A percentile compares a stretch with the other conserved stretches of the same genome.
phyloP scores from a whole-genome alignment of 2,888 invertebrate genomes.

The Agrochola macilenta region DNA sequence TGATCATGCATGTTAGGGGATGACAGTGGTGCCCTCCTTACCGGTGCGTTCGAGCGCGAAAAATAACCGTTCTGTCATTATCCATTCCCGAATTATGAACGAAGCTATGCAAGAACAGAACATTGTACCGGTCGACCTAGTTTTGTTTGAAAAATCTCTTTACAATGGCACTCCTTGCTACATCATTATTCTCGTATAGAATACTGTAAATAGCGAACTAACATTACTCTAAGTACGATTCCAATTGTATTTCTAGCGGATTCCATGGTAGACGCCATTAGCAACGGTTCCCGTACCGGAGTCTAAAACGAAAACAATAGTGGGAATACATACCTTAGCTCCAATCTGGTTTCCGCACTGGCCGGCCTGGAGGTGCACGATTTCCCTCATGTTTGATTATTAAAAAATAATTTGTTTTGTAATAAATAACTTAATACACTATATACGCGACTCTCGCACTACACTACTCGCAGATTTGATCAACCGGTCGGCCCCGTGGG shows the following conservation, averaged over 20 bases:
- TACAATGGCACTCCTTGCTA: constrained; percentile 24
- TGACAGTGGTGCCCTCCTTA: constrained; percentile 67
- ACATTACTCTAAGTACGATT: constrained; percentile 38
- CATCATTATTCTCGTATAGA: constrained; percentile 16
- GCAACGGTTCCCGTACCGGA: constrained; percentile 40
- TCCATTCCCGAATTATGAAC: constrained; percentile 74
- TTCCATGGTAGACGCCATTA: constrained; percentile 56
- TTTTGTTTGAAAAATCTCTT: constrained; percentile 56
- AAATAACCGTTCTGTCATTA: constrained; percentile 70
- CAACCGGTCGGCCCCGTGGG: constrained; percentile 78
- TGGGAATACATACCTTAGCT: constrained; percentile 84
- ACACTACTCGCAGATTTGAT: constrained; percentile 87
- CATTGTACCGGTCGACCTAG: constrained; percentile 57
- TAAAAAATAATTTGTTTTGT: constrained; percentile 76
- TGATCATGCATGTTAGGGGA: constrained; percentile 57
- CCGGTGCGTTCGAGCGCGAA: constrained; percentile 70
- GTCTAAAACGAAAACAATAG: constrained; percentile 44
- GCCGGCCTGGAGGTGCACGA: constrained; percentile 95
- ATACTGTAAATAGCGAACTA: constrained; percentile 15
- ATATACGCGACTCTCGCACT: constrained; percentile 86
- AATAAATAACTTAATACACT: constrained; percentile 86
- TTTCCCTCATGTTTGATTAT: constrained; percentile 93
- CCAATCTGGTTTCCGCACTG: constrained; percentile 97
- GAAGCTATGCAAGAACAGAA: constrained; percentile 76
- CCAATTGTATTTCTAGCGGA: constrained; percentile 50